phyloP scores from a whole-genome alignment of 2,113 vertebrate genomes.

The Phalacrocorax aristotelis region DNA sequence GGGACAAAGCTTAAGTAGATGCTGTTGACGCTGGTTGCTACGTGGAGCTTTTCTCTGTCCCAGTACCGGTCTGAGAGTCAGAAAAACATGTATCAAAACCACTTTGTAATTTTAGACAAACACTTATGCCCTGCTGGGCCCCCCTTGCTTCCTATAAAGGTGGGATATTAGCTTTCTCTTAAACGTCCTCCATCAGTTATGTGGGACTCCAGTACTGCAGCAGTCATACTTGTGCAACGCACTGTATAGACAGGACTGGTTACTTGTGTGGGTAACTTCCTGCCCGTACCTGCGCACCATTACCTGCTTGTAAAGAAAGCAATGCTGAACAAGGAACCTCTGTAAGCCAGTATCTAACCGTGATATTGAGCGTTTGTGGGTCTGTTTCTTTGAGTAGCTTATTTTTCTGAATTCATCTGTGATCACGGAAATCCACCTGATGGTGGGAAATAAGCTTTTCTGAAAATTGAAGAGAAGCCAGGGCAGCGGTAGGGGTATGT shows the following conservation, averaged over 20 bases:
- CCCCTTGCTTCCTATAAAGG: not conserved
- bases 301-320: not conserved
- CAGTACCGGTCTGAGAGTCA: rapidly evolving
- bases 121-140: not conserved
- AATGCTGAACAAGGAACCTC: not conserved
- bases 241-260: not conserved
- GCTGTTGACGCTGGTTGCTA: not conserved
- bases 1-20: not conserved
- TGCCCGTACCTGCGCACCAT: not conserved
- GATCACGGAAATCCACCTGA: not conserved
- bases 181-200: not conserved
- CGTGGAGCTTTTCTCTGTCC: not conserved
- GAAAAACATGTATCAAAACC: not conserved
- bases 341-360: not conserved
- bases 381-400: not conserved
- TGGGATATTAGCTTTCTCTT: not conserved
- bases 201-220: not conserved
- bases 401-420: not conserved
- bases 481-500: not conserved
- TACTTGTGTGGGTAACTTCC: not conserved
- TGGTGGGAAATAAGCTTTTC: not conserved
- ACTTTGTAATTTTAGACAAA: not conserved
- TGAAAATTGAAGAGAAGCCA: not conserved
- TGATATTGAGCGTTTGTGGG: not conserved
- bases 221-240: rapidly evolving